Conservation (phyloP, 2,888 invertebrate species). For the Boloria euphrosyne region DNA sequence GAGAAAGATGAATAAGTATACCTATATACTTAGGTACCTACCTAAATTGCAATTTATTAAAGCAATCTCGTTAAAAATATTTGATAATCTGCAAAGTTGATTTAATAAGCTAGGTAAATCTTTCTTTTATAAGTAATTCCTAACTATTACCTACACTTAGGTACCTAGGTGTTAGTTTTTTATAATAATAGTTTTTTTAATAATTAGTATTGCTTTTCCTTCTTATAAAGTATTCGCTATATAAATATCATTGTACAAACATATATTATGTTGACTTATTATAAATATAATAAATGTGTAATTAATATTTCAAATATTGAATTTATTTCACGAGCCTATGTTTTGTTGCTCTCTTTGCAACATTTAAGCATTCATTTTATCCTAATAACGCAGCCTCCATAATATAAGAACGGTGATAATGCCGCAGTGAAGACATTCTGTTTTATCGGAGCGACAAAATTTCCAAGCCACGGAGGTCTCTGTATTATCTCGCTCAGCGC, state of each 20-base stretch:
- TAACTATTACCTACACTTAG: background rate
- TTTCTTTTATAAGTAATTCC: too few relatives aligned
- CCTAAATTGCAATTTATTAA: background rate
- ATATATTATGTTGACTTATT: background rate
- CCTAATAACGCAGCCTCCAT: slow-evolving; percentile 35
- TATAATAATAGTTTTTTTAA: too few relatives aligned
- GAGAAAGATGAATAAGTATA: background rate
- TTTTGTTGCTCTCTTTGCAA: slow-evolving; percentile 9
- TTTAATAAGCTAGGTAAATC: too few relatives aligned
- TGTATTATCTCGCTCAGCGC: slow-evolving; percentile 62
- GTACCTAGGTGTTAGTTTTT: too few relatives aligned
- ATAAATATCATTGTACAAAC: too few relatives aligned
- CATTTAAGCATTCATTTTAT: slow-evolving; percentile 23
- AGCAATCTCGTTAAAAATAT: too few relatives aligned
- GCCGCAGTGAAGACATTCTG: slow-evolving; percentile 61
- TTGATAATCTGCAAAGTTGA: too few relatives aligned
- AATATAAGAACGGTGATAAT: slow-evolving; percentile 46
- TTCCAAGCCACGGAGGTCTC: slow-evolving; percentile 60
- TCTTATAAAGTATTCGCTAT: too few relatives aligned
- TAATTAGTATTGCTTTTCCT: too few relatives aligned
- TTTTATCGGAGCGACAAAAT: slow-evolving; percentile 64
- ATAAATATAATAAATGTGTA: background rate
- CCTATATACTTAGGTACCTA: background rate
- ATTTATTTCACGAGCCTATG: slow-evolving; percentile 3
- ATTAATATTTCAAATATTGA: background rate